Evolutionary conservation across 1,140 invertebrate genomes (phyloP).

Genomic region (Reticulitermes speratus): DNA sequence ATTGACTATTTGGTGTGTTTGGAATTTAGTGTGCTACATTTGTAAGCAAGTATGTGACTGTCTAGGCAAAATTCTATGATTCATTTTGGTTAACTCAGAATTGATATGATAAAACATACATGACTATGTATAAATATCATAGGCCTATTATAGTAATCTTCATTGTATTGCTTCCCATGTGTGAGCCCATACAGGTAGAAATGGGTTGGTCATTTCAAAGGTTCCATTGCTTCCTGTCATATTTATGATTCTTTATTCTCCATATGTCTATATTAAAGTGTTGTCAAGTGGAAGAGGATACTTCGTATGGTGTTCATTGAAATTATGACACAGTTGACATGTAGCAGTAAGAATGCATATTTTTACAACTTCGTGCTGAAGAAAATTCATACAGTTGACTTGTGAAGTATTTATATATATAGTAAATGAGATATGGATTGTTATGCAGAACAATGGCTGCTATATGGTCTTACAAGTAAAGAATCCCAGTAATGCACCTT

Average conservation of each 20-base stretch:
- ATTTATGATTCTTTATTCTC: slow-evolving; percentile 17
- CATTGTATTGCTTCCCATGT: not conserved
- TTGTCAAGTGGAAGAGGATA: not conserved
- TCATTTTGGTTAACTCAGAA: not conserved
- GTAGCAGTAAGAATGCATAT: slow-evolving; percentile 7
- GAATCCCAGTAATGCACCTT: not conserved
- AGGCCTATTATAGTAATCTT: slow-evolving; percentile 1
- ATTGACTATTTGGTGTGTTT: no score
- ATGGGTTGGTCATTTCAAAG: not conserved
- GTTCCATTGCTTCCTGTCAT: not conserved
- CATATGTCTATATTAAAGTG: not conserved
- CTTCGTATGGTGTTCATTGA: not conserved
- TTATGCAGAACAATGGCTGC: not conserved
- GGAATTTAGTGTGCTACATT: not conserved
- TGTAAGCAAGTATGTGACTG: not conserved
- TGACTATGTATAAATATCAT: slow-evolving; percentile 12
- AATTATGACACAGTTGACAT: not conserved
- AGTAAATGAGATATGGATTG: not conserved
- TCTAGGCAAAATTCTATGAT: not conserved
- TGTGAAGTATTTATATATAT: not conserved
- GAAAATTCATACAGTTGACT: not conserved
- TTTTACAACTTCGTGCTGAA: not conserved
- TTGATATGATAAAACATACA: not conserved
- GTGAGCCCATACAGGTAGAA: not conserved
- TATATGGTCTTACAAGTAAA: not conserved